Base-by-base conservation (phyloP, 2,888 invertebrate genomes). In the Drosophila falleni region DNA sequence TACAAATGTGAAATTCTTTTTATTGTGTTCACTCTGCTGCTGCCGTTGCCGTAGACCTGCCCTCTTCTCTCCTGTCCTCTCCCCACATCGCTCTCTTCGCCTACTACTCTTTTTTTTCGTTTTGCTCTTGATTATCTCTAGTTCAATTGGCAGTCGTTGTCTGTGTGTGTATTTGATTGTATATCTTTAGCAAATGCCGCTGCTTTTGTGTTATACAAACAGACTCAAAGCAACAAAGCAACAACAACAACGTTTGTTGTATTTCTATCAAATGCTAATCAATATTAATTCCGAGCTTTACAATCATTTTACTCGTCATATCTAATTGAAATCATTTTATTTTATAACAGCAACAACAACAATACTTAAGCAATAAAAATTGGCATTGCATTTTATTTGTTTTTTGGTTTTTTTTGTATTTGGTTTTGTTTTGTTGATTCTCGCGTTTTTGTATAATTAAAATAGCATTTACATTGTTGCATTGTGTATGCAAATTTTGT, bases 1-100 rank as follows among this genome's bases (percentile, higher is more conserved):
- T 81, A 83, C 84, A 86, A 86, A 84, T 84, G 83, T 86, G 87
- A 84, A 86, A 83, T 86, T 84, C 87, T 86, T 86, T 80, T 86
- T 72, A 80, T 83, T 83, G 80, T 83, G 72, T 56, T 53, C 37
- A 46, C 44, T 61, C 60, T 6, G 64, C 41, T 64, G 67, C 62
- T 73, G 71, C 35, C 65, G 71, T 55, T 85, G 72, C 55, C 65
- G 66, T 75, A 50, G 62, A 75, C 50, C 70, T 61, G 13, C 13
- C 46, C 41, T 15, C 26, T 31, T 31, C 19, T 16, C 11, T 19
- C 19, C 23, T 2, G 2, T 31, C 31, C 6, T 10, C 0, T 9
- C 31, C 8, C 3, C 44, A 1, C 47, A 33, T 31, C 31, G 19
- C 4, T 26, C 19, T 33, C 60, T 3, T 29, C 0, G 44, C 47